Evolutionary conservation across 1,140 invertebrate genomes (phyloP).

Genomic region (Drosophila auraria): DNA sequence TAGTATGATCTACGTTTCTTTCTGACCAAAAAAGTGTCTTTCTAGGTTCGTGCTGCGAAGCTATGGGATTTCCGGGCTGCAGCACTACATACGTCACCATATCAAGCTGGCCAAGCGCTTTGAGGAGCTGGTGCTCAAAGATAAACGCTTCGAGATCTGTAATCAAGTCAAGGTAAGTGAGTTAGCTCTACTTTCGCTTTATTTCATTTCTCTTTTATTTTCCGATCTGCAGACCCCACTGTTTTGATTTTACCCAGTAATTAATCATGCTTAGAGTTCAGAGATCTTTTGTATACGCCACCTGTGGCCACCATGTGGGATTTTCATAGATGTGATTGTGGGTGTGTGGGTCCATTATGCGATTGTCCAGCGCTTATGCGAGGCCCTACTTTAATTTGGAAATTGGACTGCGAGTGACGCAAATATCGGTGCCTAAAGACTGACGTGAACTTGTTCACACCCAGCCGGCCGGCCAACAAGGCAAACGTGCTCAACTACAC

Average conservation of each 20-base stretch:
- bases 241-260: constrained; percentile 38
- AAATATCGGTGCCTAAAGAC: constrained; percentile 37
- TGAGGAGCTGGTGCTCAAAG: constrained; percentile 92
- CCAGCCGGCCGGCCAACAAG: constrained; percentile 14
- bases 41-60: constrained; percentile 94
- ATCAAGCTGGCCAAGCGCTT: constrained; percentile 97
- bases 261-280: constrained; percentile 71
- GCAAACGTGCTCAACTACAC: constrained; percentile 67
- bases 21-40: neutral
- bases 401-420: constrained; percentile 58
- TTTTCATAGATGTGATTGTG: constrained; percentile 19
- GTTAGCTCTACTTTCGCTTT: constrained; percentile 52
- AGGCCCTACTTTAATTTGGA: constrained; percentile 44
- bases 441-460: constrained; percentile 56
- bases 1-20: neutral
- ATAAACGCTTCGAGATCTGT: constrained; percentile 96
- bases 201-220: constrained; percentile 22
- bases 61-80: constrained; percentile 97
- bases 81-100: constrained; percentile 96
- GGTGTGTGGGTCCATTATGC: constrained; percentile 37
- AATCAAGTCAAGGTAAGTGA: constrained; percentile 97
- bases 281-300: constrained; percentile 55
- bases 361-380: constrained; percentile 28
- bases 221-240: neutral
- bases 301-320: constrained; percentile 27